A percentile compares a stretch with the other conserved stretches of the same genome.
These are phyloP conservation scores for Teleogryllus oceanicus DNA, from an alignment of 2,888 invertebrate species.

Conservation along the genomic window DNA sequence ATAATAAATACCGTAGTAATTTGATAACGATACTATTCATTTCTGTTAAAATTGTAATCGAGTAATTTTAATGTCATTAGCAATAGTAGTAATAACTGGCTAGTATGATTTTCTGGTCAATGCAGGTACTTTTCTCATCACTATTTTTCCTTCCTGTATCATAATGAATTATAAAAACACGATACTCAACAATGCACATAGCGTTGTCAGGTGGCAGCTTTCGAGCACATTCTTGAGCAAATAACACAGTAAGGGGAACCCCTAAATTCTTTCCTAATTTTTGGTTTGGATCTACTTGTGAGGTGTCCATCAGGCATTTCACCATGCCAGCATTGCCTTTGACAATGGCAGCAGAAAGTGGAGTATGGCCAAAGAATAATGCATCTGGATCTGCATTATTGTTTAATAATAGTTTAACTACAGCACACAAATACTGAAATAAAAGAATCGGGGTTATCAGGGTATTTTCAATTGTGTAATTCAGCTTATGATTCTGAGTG, in stretches of 20 bases:
- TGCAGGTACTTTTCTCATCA: no score
- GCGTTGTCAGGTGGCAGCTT: background rate
- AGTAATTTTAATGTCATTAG: background rate
- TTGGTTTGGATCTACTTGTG: background rate
- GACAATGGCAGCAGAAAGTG: background rate
- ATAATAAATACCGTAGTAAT: no score
- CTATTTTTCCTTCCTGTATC: no score
- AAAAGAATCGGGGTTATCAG: background rate
- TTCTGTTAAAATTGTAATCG: background rate
- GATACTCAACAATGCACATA: background rate
- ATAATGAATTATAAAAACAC: background rate
- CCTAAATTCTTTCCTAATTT: background rate
- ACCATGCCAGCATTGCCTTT: background rate
- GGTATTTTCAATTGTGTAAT: no score
- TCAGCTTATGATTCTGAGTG: no score
- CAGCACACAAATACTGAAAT: background rate
- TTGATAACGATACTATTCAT: no score
- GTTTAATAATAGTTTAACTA: background rate
- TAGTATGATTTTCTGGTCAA: background rate
- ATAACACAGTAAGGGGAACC: background rate
- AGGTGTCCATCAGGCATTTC: background rate
- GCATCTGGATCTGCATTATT: slow-evolving; percentile 11
- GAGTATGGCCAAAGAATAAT: slow-evolving; percentile 4
- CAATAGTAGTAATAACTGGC: background rate
- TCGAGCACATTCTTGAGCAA: background rate